Base-by-base conservation (phyloP, 2,797 vertebrate species). In the Eulemur coronatus region DNA sequence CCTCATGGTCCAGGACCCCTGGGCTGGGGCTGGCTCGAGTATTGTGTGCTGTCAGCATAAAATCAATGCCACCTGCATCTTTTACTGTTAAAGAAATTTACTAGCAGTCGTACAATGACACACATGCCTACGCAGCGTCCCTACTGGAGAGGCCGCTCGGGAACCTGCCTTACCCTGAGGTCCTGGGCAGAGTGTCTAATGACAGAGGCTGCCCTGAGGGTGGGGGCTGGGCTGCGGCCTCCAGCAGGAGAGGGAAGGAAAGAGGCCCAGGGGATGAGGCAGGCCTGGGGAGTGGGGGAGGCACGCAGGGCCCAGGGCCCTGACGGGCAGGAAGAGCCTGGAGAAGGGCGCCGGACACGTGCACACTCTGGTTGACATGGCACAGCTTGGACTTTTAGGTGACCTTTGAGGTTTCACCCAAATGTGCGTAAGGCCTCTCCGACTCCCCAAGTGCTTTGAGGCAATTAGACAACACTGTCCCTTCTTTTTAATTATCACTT, bases 261-360 rank as follows among this genome's bases (percentile, higher is more conserved):
- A 8, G 55, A 57, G 9, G 55, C 55, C 55, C 8, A 24, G 55
- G 55, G 22, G 55, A 24, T 26, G 55, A 57, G 46, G 30, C 63
- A n/a, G 14, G 63, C 63, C 46, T 3, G 3, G 7, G 7, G 28
- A n/a, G 20, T 59, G 11, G 52, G 9, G n/a, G 6, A 26, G 30
- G 22, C 26, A 80, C 24, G 24, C 7, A 38, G 6, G 12, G 46
- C 28, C 50, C 33, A 28, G 69, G 52, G 78, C 14, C 8, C 0
- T 5, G 24, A 41, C 1, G 0, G 28, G 22, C 78, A 24, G 2
- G 22, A 43, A n/a, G 38, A 38, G 30, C 46, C 0, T 0, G 1
- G n/a, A 84, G 18, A 79, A 65, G 30, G 73, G 46, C 17, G 30
- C 13, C 1, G 14, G 5, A 72, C 18, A 52, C 7, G 8, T 55